Evolutionary conservation across 1,140 invertebrate genomes (phyloP).

Genomic region (Grapholita molesta): DNA sequence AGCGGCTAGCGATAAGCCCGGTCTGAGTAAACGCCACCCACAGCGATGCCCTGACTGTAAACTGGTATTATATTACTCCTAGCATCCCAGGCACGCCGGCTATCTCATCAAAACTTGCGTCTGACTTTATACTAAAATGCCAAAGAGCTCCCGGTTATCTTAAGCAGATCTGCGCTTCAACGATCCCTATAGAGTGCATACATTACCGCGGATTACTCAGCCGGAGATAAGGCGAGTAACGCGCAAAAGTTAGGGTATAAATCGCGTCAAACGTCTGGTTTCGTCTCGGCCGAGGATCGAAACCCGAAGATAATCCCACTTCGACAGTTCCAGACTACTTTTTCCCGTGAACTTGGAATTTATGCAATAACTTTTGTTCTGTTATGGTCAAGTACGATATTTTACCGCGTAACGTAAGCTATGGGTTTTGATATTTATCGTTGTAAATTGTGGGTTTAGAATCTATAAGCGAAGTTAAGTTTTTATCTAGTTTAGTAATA

Average conservation of each 20-base stretch:
- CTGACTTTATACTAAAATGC: constrained; percentile 33
- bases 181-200: constrained; percentile 35
- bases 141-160: constrained; percentile 7
- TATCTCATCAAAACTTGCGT: constrained; percentile 53
- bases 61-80: constrained; percentile 53
- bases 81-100: constrained; percentile 44
- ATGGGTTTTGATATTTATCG: constrained; percentile 36
- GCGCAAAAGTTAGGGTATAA: constrained; percentile 67
- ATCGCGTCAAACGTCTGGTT: constrained; percentile 59
- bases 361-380: constrained; percentile 39
- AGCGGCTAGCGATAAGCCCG: constrained; percentile 49
- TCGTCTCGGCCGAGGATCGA: constrained; percentile 46
- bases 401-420: background rate
- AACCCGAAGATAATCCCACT: constrained; percentile 63
- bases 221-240: constrained; percentile 63
- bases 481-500: constrained; percentile 52
- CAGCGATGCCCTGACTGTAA: constrained; percentile 40
- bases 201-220: constrained; percentile 52
- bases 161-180: constrained; percentile 23
- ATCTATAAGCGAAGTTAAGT: constrained; percentile 32
- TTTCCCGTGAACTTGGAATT: constrained; percentile 45
- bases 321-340: constrained; percentile 59
- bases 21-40: constrained; percentile 57
- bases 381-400: constrained; percentile 18
- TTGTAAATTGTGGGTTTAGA: constrained; percentile 45